These are phyloP conservation scores for Idaea aversata DNA, from an alignment of 2,888 invertebrate species.

Conservation along the genomic window DNA sequence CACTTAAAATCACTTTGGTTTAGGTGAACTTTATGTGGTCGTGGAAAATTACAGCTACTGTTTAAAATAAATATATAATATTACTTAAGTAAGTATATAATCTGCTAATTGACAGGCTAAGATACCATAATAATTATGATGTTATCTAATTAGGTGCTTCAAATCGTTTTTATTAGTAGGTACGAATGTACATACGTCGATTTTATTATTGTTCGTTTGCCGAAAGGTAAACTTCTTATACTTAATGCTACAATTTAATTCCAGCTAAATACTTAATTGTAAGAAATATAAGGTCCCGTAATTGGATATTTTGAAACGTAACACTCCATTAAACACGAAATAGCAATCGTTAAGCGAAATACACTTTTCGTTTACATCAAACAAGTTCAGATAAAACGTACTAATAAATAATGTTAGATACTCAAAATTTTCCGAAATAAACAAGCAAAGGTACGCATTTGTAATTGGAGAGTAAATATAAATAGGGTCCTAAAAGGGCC, in stretches of 20 bases:
- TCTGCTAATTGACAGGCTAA: too few relatives aligned
- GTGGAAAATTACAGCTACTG: conserved; percentile 34
- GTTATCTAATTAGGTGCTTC: too few relatives aligned
- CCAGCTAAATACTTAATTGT: background rate
- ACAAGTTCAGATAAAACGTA: conserved; percentile 14
- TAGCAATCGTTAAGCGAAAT: conserved; percentile 15
- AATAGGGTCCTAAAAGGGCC: background rate
- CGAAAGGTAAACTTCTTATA: background rate
- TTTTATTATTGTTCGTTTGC: conserved; percentile 6
- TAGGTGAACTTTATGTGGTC: conserved; percentile 44
- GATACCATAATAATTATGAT: too few relatives aligned
- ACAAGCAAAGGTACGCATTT: conserved; percentile 8
- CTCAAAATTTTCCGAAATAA: conserved; percentile 19
- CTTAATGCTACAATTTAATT: background rate
- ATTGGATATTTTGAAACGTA: conserved; percentile 12
- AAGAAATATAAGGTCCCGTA: background rate
- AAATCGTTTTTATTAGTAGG: too few relatives aligned
- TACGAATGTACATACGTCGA: background rate
- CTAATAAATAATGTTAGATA: conserved; percentile 15
- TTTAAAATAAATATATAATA: conserved; percentile 1
- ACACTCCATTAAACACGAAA: conserved; percentile 14
- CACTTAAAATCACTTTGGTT: conserved; percentile 51
- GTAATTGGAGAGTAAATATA: conserved; percentile 3
- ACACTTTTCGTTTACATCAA: conserved; percentile 18
- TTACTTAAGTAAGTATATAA: too few relatives aligned